Percentiles rank a stretch among this genome's conserved stretches.
These are phyloP conservation scores for Pterois miles DNA, from an alignment of 2,797 vertebrate genomes.

Conservation along the genomic window DNA sequence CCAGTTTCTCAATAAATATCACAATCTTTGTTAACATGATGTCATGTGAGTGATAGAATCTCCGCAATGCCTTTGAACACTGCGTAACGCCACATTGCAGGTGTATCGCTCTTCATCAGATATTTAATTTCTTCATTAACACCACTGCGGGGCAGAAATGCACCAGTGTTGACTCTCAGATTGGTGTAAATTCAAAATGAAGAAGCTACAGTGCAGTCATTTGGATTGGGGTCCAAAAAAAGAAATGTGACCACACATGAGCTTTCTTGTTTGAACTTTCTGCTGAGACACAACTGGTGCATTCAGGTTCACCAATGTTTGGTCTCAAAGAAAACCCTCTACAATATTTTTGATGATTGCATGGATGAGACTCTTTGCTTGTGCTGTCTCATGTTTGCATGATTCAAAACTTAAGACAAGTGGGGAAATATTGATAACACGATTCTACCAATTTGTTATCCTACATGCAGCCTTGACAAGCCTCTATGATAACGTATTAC, in stretches of 20 bases:
- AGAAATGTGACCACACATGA: not conserved
- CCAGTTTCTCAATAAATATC: constrained; percentile 23
- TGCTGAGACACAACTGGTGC: constrained; percentile 5
- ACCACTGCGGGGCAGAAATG: constrained; percentile 11
- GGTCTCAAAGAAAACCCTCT: not conserved
- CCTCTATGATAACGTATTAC: constrained; percentile 26
- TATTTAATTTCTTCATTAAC: constrained; percentile 1
- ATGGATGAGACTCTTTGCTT: not conserved
- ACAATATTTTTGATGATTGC: not conserved
- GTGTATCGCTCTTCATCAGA: not conserved
- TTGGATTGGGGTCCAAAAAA: not conserved
- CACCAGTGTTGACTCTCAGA: not conserved
- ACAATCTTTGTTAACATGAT: not conserved
- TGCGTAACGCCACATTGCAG: not conserved
- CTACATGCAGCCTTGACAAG: constrained; percentile 29
- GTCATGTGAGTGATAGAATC: not conserved
- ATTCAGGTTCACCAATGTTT: constrained; percentile 23
- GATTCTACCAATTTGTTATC: constrained; percentile 23
- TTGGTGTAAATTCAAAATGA: not conserved
- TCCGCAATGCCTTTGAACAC: not conserved
- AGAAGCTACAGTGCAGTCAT: not conserved
- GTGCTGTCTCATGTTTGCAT: constrained; percentile 9
- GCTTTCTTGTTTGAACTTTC: not conserved
- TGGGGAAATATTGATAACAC: constrained; percentile 27
- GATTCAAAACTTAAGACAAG: constrained; percentile 19